Conservation (phyloP, 2,888 invertebrate species). For the Halictus ligatus region DNA sequence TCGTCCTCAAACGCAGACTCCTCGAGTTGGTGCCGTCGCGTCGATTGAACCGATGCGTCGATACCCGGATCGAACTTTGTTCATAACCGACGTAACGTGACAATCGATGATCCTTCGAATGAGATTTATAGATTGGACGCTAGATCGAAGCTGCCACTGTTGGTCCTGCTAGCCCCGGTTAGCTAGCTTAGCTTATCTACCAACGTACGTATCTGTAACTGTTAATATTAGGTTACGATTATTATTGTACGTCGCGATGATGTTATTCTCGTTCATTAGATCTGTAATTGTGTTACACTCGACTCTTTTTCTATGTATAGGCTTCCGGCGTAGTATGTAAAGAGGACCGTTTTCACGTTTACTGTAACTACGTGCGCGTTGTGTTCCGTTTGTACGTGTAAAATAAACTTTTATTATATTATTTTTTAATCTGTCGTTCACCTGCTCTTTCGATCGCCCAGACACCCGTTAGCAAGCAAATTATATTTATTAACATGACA, state of each 20-base stretch:
- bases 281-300: slow-evolving; percentile 66
- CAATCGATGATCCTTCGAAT: not conserved
- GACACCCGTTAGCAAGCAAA: no score
- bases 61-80: not conserved
- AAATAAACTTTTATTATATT: slow-evolving; percentile 82
- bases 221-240: slow-evolving; percentile 65
- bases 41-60: no score
- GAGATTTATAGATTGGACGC: not conserved
- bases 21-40: not conserved
- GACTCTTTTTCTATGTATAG: slow-evolving; percentile 52
- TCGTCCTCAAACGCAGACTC: not conserved
- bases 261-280: slow-evolving; percentile 57
- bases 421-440: slow-evolving; percentile 75
- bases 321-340: slow-evolving; percentile 39
- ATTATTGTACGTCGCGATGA: slow-evolving; percentile 62
- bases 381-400: slow-evolving; percentile 79
- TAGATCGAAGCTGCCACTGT: not conserved
- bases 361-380: slow-evolving; percentile 66
- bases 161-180: slow-evolving; percentile 14
- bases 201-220: slow-evolving; percentile 59
- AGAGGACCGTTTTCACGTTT: slow-evolving; percentile 30
- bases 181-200: slow-evolving; percentile 34
- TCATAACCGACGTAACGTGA: not conserved
- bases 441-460: not conserved
- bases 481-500: no score